phyloP scores from a whole-genome alignment of 2,888 invertebrate species.

The Neocrepidodera transversa region DNA sequence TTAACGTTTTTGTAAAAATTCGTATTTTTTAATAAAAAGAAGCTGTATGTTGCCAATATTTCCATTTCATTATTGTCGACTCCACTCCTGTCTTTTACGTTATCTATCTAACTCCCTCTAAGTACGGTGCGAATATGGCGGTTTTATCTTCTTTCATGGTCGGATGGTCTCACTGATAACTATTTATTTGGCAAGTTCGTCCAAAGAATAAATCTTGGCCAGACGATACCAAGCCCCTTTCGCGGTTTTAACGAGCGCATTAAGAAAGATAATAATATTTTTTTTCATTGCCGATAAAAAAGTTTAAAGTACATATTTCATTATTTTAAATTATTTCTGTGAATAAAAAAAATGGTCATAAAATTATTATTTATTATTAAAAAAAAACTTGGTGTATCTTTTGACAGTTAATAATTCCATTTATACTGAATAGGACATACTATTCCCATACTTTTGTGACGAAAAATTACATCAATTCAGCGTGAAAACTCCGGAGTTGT shows the following conservation, averaged over 20 bases:
- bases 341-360: too few species aligned
- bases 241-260: neutral
- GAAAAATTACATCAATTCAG: neutral
- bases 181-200: constrained; percentile 12
- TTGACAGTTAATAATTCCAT: too few species aligned
- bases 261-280: neutral
- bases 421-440: too few species aligned
- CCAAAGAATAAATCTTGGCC: neutral
- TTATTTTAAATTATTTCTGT: too few species aligned
- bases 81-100: neutral
- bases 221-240: neutral
- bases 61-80: too few species aligned
- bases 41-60: too few species aligned
- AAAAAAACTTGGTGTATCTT: too few species aligned
- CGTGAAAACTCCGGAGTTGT: constrained; percentile 5
- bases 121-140: constrained; percentile 32
- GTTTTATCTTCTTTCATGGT: constrained; percentile 46
- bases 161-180: constrained; percentile 29
- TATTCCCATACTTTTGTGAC: too few species aligned
- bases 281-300: neutral
- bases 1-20: too few species aligned
- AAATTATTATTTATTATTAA: too few species aligned
- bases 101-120: constrained; percentile 10
- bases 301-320: too few species aligned
- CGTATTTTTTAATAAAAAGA: too few species aligned